phyloP scores from a whole-genome alignment of 2,797 vertebrate species.

The Orientallactaga sibirica region DNA sequence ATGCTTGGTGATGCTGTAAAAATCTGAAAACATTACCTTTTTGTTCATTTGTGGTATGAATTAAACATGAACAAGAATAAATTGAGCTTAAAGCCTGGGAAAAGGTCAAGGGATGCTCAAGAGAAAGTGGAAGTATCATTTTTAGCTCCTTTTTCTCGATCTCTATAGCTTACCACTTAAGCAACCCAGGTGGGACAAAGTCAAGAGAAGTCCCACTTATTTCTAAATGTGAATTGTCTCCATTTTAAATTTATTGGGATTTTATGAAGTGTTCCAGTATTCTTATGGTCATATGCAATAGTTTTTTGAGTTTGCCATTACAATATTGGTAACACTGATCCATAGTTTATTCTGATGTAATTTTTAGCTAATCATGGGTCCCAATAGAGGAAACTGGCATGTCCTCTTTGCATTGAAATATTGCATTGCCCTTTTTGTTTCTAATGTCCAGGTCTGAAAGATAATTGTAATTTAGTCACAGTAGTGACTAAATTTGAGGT shows the following conservation, averaged over 20 bases:
- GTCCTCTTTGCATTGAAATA: too few relatives aligned
- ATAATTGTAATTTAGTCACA: too few relatives aligned
- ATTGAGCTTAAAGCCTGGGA: background rate
- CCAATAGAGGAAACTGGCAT: too few relatives aligned
- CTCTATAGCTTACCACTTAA: conserved; percentile 47
- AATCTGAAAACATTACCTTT: conserved; percentile 63
- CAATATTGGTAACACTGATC: conserved; percentile 54
- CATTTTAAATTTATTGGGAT: conserved; percentile 32
- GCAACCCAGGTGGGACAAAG: background rate
- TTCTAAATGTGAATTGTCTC: conserved; percentile 56
- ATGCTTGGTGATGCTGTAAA: conserved; percentile 39
- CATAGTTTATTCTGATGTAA: conserved; percentile 57
- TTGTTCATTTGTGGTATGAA: conserved; percentile 66
- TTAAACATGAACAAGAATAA: conserved; percentile 72
- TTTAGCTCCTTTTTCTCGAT: too few relatives aligned
- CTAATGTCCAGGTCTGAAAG: too few relatives aligned
- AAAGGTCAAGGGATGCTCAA: too few relatives aligned
- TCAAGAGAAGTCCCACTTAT: conserved; percentile 68
- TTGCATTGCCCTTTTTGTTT: too few relatives aligned
- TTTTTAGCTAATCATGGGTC: too few relatives aligned
- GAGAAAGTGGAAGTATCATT: too few relatives aligned
- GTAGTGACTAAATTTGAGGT: conserved; percentile 33
- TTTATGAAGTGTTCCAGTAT: conserved; percentile 51
- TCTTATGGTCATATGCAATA: conserved; percentile 57
- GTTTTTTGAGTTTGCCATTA: conserved; percentile 65